Percentiles rank a stretch among this genome's conserved stretches.
phyloP scores from a whole-genome alignment of 1,140 invertebrate species.

The Zaprionus capensis region DNA sequence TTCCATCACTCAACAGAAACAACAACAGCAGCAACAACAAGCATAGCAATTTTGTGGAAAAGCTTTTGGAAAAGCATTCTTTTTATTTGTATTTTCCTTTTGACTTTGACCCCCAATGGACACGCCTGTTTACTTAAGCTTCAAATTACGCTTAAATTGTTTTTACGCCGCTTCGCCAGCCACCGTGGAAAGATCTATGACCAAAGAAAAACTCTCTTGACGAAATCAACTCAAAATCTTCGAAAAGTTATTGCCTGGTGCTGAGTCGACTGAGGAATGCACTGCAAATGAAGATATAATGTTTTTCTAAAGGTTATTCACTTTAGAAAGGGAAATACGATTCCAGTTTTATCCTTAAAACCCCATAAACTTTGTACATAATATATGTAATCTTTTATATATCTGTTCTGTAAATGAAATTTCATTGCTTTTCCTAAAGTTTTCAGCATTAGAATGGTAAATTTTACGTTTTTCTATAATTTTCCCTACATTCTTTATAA shows the following conservation, averaged over 20 bases:
- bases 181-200: slow-evolving; percentile 48
- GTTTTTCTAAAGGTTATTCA: neutral
- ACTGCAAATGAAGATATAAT: neutral
- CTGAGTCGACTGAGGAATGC: neutral
- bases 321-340: neutral
- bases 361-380: no score
- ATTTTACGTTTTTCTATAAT: neutral
- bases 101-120: slow-evolving; percentile 28
- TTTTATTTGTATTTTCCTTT: slow-evolving; percentile 11
- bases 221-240: slow-evolving; percentile 37
- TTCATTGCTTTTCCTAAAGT: neutral
- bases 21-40: slow-evolving; percentile 28
- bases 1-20: slow-evolving; percentile 62
- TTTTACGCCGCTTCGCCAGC: slow-evolving; percentile 63
- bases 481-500: neutral
- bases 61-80: slow-evolving; percentile 9
- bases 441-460: neutral
- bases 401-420: no score
- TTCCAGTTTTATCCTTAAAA: neutral
- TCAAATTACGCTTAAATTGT: slow-evolving; percentile 82
- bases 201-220: slow-evolving; percentile 32
- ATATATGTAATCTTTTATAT: no score
- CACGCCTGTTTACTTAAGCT: slow-evolving; percentile 71
- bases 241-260: slow-evolving; percentile 1
- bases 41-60: slow-evolving; percentile 9